phyloP scores from a whole-genome alignment of 2,888 invertebrate species.

The Aromia moschata region DNA sequence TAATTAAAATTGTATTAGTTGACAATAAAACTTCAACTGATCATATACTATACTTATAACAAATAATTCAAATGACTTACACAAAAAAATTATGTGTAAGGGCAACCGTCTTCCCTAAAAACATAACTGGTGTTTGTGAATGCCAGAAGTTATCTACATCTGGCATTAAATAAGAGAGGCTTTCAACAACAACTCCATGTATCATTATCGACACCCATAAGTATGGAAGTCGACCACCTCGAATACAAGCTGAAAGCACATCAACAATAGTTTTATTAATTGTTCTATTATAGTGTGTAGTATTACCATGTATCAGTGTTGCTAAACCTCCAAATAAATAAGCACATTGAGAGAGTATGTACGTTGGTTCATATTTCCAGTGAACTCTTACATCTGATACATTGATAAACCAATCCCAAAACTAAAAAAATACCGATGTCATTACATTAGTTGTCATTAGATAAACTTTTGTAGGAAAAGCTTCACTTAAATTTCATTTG shows the following conservation, averaged over 20 bases:
- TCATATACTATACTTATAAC: no score
- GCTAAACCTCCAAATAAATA: constrained; percentile 70
- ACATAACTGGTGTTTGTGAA: constrained; percentile 77
- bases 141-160: constrained; percentile 88
- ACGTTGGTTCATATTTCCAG: constrained; percentile 75
- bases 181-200: constrained; percentile 78
- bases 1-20: no score
- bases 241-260: constrained; percentile 68
- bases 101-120: constrained; percentile 77
- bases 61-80: no score
- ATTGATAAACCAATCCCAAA: constrained; percentile 71
- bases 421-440: no score
- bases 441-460: no score
- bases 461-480: no score
- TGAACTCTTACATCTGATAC: constrained; percentile 66
- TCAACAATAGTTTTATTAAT: not conserved
- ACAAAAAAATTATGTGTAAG: constrained; percentile 76
- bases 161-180: constrained; percentile 74
- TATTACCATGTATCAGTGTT: constrained; percentile 74
- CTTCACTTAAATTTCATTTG: no score
- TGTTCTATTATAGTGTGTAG: constrained; percentile 3
- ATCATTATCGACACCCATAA: constrained; percentile 78
- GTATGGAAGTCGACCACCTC: constrained; percentile 79
- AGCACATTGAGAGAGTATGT: constrained; percentile 70
- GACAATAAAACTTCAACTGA: no score